These are phyloP conservation scores for Pandemis cinnamomeana DNA, from an alignment of 2,888 invertebrate species.

Conservation along the genomic window DNA sequence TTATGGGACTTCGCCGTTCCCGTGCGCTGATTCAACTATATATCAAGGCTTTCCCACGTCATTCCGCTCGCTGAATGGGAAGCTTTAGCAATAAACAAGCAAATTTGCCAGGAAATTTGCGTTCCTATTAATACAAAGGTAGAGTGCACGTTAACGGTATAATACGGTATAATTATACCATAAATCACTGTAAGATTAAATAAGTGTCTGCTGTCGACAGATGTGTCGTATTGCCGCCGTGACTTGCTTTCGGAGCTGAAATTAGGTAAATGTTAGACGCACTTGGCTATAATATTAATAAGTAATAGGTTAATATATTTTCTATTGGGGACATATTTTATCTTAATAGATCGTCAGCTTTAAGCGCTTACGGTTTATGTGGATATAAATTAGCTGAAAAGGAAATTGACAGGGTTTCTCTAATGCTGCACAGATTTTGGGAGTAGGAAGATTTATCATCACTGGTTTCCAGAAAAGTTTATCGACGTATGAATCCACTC, in stretches of 20 bases:
- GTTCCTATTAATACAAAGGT: constrained; percentile 13
- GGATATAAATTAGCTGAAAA: background rate
- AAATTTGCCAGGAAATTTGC: constrained; percentile 10
- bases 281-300: constrained; percentile 32
- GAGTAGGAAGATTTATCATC: too few relatives aligned
- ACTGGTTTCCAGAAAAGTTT: too few relatives aligned
- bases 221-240: constrained; percentile 47
- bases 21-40: constrained; percentile 2
- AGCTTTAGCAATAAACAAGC: constrained; percentile 13
- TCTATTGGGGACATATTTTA: constrained; percentile 17
- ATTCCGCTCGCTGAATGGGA: constrained; percentile 12
- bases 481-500: too few relatives aligned
- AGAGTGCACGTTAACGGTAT: constrained; percentile 25
- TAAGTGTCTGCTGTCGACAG: constrained; percentile 51
- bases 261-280: constrained; percentile 45
- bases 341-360: constrained; percentile 2
- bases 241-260: constrained; percentile 41
- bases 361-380: background rate
- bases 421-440: too few relatives aligned
- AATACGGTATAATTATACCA: constrained; percentile 48
- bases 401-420: too few relatives aligned
- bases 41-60: constrained; percentile 1
- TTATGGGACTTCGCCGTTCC: constrained; percentile 8
- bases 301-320: constrained; percentile 27
- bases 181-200: constrained; percentile 51